Conservation (phyloP, 1,140 invertebrate species). For the Manduca sexta region DNA sequence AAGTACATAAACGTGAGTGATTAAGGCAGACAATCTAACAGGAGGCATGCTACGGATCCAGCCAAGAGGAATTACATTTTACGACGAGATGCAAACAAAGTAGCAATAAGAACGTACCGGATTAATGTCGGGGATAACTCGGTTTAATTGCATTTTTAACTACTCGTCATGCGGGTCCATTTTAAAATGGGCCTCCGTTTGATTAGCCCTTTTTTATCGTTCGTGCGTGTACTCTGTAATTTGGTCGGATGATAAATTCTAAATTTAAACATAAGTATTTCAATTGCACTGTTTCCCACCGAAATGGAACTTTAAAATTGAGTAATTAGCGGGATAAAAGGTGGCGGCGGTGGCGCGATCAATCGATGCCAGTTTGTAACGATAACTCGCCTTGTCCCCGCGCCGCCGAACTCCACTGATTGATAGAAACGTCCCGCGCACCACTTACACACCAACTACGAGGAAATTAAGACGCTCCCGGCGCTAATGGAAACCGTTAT, state of each 20-base stretch:
- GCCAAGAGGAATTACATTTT: conserved; percentile 46
- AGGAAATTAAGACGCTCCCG: conserved; percentile 40
- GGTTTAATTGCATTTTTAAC: conserved; percentile 44
- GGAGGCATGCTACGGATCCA: conserved; percentile 31
- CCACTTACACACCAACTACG: conserved; percentile 50
- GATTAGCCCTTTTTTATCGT: conserved; percentile 21
- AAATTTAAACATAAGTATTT: not conserved
- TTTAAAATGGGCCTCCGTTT: conserved; percentile 18
- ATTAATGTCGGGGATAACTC: conserved; percentile 29
- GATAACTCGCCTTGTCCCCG: conserved; percentile 41
- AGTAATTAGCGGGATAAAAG: conserved; percentile 55
- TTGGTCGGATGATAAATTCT: not conserved
- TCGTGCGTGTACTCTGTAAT: not conserved
- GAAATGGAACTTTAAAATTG: conserved; percentile 14
- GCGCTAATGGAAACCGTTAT: conserved; percentile 64
- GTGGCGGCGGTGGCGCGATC: conserved; percentile 46
- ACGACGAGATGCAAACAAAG: conserved; percentile 45
- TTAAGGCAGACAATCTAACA: conserved; percentile 51
- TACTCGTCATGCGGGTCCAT: conserved; percentile 32
- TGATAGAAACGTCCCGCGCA: conserved; percentile 48
- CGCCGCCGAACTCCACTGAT: conserved; percentile 35
- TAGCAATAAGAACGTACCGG: conserved; percentile 15
- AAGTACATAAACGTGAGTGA: conserved; percentile 63
- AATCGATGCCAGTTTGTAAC: conserved; percentile 47
- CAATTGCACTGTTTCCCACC: conserved; percentile 7